These are phyloP conservation scores for Chrysocyon brachyurus DNA, from an alignment of 2,797 vertebrate species.

Conservation along the genomic window DNA sequence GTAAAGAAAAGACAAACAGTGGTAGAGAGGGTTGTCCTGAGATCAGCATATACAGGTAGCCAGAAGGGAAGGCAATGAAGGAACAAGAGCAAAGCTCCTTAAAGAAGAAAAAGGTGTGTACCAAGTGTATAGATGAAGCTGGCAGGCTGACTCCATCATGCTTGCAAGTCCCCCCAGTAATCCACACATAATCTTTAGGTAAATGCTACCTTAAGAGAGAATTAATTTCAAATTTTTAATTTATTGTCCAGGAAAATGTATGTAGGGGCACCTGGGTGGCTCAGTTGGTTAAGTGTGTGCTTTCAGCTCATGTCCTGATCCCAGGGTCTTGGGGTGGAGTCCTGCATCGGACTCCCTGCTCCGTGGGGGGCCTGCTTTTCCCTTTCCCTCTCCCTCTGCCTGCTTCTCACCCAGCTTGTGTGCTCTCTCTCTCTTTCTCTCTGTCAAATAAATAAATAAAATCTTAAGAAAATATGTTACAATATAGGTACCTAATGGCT, in stretches of 20 bases:
- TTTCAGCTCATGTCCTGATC: too few species aligned
- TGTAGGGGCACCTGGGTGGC: too few species aligned
- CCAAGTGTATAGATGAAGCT: not conserved
- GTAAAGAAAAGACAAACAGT: not conserved
- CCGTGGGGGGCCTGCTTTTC: too few species aligned
- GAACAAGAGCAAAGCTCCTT: not conserved
- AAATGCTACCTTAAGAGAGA: not conserved
- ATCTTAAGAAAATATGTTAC: not conserved
- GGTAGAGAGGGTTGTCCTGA: not conserved
- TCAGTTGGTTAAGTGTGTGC: too few species aligned
- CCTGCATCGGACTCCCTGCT: too few species aligned
- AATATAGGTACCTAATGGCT: not conserved
- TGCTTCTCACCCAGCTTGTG: too few species aligned
- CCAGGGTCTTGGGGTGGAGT: too few species aligned
- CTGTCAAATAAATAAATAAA: too few species aligned
- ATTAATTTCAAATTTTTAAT: slow-evolving; percentile 1
- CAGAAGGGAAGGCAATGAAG: not conserved
- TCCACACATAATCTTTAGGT: not conserved
- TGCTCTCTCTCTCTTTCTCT: too few species aligned
- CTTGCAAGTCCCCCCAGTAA: not conserved
- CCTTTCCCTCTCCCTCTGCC: too few species aligned
- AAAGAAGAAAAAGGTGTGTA: slow-evolving; percentile 6
- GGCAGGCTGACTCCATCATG: not conserved
- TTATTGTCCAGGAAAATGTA: slow-evolving; percentile 14
- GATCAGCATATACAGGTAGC: not conserved